These are phyloP conservation scores for Steatornis caripensis DNA, from an alignment of 2,113 vertebrate species.

Conservation along the genomic window DNA sequence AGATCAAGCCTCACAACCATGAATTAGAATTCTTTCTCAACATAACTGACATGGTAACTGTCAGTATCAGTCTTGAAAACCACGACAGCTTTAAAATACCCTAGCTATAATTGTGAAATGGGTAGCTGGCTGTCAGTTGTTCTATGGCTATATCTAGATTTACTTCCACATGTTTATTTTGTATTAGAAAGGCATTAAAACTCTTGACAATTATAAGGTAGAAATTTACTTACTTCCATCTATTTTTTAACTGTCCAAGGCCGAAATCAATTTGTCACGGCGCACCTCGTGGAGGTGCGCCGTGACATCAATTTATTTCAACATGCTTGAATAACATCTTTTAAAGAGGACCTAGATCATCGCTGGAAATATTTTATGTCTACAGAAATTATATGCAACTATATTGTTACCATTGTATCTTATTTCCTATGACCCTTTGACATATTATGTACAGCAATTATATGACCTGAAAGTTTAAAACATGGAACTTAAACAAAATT, in stretches of 20 bases:
- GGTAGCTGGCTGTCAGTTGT: neutral
- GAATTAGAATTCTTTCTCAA: neutral
- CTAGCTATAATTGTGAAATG: neutral
- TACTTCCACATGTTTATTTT: neutral
- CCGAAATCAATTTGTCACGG: too few relatives aligned
- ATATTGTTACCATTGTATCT: neutral
- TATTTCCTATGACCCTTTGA: neutral
- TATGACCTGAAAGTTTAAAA: neutral
- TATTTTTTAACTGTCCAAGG: neutral
- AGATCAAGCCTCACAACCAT: neutral
- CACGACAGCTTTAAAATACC: neutral
- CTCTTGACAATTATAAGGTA: neutral
- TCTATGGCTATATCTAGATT: neutral
- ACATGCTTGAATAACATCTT: neutral
- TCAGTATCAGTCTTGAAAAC: neutral
- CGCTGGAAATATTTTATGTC: neutral
- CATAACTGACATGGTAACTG: neutral
- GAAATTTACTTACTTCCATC: constrained; percentile 10
- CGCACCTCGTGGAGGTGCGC: too few relatives aligned
- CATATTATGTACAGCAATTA: neutral
- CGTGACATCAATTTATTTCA: neutral
- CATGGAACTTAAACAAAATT: neutral
- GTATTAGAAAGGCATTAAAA: neutral
- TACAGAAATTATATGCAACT: neutral
- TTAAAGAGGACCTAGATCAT: neutral